Evolutionary conservation across 1,140 invertebrate genomes (phyloP).

Genomic region (Sinonovacula constricta): DNA sequence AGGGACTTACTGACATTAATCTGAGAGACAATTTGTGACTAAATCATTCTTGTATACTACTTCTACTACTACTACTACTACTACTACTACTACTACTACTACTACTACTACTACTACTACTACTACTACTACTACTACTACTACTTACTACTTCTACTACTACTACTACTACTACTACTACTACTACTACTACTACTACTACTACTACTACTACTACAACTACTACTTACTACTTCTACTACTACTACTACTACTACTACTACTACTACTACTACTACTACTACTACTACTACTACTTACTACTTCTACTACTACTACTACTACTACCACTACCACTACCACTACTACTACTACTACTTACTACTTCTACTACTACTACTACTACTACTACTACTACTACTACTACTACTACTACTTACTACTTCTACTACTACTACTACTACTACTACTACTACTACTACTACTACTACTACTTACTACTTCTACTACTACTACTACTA

Average conservation of each 20-base stretch:
- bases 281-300: conserved; percentile 29
- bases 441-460: conserved; percentile 24
- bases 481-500: conserved; percentile 19
- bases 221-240: too few species aligned
- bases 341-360: conserved; percentile 18
- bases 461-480: conserved; percentile 32
- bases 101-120: conserved; percentile 6
- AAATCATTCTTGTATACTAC: too few species aligned
- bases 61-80: conserved; percentile 35
- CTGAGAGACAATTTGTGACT: too few species aligned
- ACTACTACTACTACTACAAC: conserved; percentile 32
- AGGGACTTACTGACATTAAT: too few species aligned
- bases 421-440: conserved; percentile 25
- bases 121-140: conserved; percentile 39
- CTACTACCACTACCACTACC: not conserved
- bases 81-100: conserved; percentile 15
- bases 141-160: too few species aligned
- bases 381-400: conserved; percentile 32
- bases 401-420: too few species aligned
- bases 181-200: conserved; percentile 38
- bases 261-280: conserved; percentile 45
- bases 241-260: conserved; percentile 14
- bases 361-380: too few species aligned
- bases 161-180: conserved; percentile 30
- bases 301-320: too few species aligned